Percentiles rank a stretch among this genome's conserved stretches.
phyloP scores from a whole-genome alignment of 2,113 vertebrate species.

The Bungarus multicinctus region DNA sequence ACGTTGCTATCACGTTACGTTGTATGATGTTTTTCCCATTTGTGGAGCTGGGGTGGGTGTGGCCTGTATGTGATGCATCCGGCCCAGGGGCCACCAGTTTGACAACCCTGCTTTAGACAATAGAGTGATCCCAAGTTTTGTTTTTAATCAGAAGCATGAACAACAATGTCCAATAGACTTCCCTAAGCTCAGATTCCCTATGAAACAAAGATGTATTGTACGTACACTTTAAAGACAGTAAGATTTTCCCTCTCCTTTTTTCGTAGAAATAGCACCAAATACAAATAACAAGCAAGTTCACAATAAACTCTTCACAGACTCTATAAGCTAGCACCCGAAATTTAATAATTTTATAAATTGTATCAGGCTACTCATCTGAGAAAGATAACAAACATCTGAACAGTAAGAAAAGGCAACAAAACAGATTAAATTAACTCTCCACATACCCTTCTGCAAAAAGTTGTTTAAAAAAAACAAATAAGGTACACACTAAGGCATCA shows the following conservation, averaged over 20 bases:
- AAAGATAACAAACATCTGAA: neutral
- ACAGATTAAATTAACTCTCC: neutral
- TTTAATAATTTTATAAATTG: neutral
- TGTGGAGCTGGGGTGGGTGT: too few relatives aligned
- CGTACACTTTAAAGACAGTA: neutral
- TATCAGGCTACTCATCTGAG: neutral
- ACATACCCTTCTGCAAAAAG: neutral
- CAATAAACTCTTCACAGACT: neutral
- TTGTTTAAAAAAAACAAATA: neutral
- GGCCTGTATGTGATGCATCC: too few relatives aligned
- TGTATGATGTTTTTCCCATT: too few relatives aligned
- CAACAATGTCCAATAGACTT: neutral
- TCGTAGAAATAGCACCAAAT: neutral
- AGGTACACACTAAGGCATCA: neutral
- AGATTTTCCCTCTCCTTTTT: neutral
- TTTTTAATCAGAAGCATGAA: neutral
- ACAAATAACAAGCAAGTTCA: neutral
- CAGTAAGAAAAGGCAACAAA: neutral
- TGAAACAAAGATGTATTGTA: neutral
- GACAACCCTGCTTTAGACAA: neutral
- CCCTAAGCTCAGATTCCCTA: neutral
- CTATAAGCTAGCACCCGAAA: neutral
- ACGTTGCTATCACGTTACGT: too few relatives aligned
- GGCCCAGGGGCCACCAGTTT: too few relatives aligned
- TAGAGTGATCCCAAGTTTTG: constrained; percentile 34